A percentile compares a stretch with the other conserved stretches of the same genome.
phyloP scores from a whole-genome alignment of 2,888 invertebrate genomes.

The Dryobotodes eremita region DNA sequence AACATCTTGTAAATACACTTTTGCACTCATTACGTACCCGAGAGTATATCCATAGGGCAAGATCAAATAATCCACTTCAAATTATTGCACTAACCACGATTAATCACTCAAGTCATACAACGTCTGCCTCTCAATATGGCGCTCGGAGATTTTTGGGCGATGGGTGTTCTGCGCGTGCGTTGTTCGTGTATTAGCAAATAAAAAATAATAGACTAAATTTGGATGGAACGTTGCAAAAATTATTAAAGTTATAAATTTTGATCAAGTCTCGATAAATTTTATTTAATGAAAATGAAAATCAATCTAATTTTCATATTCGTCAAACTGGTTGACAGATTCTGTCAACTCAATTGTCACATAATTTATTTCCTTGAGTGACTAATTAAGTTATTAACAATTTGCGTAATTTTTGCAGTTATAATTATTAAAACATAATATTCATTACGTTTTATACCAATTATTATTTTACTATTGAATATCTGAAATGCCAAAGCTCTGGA shows the following conservation, averaged over 20 bases:
- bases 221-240: constrained; percentile 73
- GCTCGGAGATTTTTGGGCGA: constrained; percentile 92
- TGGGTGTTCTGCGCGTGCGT: constrained; percentile 90
- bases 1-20: constrained; percentile 79
- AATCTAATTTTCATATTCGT: constrained; percentile 85
- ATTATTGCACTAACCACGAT: constrained; percentile 90
- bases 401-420: background rate
- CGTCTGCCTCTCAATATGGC: constrained; percentile 95
- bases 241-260: constrained; percentile 68
- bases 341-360: constrained; percentile 70
- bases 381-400: background rate
- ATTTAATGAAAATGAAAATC: constrained; percentile 77
- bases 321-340: constrained; percentile 82
- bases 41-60: constrained; percentile 91
- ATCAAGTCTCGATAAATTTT: constrained; percentile 72
- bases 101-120: constrained; percentile 91
- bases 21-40: constrained; percentile 89
- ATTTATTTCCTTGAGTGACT: constrained; percentile 50
- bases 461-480: background rate
- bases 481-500: constrained; percentile 29
- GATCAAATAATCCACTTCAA: constrained; percentile 90
- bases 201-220: constrained; percentile 81
- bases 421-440: background rate
- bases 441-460: background rate
- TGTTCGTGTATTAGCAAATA: constrained; percentile 86